These are phyloP conservation scores for Morpho helenor DNA, from an alignment of 2,888 invertebrate species.

Conservation along the genomic window DNA sequence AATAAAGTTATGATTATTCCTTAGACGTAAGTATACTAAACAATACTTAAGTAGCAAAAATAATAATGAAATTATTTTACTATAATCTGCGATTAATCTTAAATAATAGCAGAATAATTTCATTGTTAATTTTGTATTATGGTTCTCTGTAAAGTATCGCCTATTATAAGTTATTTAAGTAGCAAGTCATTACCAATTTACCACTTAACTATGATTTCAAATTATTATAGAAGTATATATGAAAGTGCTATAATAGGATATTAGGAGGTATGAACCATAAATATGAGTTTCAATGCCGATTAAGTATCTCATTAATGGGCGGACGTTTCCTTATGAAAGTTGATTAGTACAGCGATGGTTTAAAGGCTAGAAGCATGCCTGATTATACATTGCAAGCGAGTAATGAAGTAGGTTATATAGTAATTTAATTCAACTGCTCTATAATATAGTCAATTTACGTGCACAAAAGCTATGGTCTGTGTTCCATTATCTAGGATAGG, in stretches of 20 bases:
- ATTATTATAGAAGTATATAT: neutral
- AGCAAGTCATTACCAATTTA: neutral
- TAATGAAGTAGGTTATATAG: conserved; percentile 9
- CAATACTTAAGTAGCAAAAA: too few relatives aligned
- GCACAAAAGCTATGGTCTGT: too few relatives aligned
- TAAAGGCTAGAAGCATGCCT: neutral
- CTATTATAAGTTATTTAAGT: neutral
- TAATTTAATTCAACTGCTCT: conserved; percentile 9
- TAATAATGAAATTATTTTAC: too few relatives aligned
- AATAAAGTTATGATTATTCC: too few relatives aligned
- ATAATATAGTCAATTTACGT: conserved; percentile 8
- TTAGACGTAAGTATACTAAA: too few relatives aligned
- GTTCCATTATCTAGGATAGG: too few relatives aligned
- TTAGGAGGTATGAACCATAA: conserved; percentile 8
- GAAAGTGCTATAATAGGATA: conserved; percentile 9
- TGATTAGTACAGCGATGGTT: conserved; percentile 8
- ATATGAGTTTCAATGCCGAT: conserved; percentile 13
- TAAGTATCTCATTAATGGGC: conserved; percentile 14
- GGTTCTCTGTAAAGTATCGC: neutral
- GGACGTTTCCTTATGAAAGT: conserved; percentile 14
- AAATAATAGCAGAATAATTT: too few relatives aligned
- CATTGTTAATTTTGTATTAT: too few relatives aligned
- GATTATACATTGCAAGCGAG: conserved; percentile 8
- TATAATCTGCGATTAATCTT: too few relatives aligned
- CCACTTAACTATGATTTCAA: neutral